Evolutionary conservation across 2,888 invertebrate species (phyloP).

Genomic region (Chouioia cunea): DNA sequence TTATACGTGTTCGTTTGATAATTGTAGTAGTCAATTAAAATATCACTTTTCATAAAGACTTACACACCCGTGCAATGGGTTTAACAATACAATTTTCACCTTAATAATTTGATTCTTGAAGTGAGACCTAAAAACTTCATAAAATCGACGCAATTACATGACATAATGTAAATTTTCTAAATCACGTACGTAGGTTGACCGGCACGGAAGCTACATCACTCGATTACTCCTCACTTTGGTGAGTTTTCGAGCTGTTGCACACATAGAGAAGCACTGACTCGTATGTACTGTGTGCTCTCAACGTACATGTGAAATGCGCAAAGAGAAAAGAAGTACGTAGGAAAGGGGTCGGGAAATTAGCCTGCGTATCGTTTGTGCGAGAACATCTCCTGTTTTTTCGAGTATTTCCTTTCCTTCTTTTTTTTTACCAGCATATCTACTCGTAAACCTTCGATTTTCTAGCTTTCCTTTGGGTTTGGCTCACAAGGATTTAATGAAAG

Average conservation of each 20-base stretch:
- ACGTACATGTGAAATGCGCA: no score
- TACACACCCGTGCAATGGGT: no score
- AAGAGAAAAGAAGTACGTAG: neutral
- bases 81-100: no score
- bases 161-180: no score
- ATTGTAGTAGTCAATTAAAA: no score
- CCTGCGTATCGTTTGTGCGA: conserved; percentile 23
- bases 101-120: no score
- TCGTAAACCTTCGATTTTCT: neutral
- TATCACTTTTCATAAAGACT: no score
- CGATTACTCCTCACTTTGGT: conserved; percentile 33
- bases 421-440: neutral
- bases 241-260: conserved; percentile 5
- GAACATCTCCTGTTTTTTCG: no score
- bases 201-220: neutral
- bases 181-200: no score
- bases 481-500: conserved; percentile 32
- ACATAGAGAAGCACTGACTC: conserved; percentile 6
- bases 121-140: no score
- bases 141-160: no score
- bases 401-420: conserved; percentile 6
- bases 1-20: no score
- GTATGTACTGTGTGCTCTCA: neutral
- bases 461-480: neutral
- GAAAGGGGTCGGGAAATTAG: conserved; percentile 35